Conservation (phyloP, 2,888 invertebrate species). For the Heliconius hortense region DNA sequence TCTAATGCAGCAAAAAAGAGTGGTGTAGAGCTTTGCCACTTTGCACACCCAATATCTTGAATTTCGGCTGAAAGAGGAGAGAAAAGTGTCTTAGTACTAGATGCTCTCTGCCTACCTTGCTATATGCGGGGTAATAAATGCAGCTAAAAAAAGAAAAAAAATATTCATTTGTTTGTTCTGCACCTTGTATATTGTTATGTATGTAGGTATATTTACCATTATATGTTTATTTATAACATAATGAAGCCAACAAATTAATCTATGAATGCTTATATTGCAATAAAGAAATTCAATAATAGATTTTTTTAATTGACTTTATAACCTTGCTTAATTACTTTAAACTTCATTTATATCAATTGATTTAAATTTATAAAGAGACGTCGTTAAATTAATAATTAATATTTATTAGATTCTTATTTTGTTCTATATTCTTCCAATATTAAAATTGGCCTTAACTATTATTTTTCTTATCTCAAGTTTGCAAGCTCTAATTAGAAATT, state of each 20-base stretch:
- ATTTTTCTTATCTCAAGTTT: conserved; percentile 43
- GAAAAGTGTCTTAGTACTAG: no score
- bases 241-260: conserved; percentile 17
- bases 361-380: not conserved
- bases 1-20: not conserved
- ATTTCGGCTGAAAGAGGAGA: not conserved
- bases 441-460: conserved; percentile 2
- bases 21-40: not conserved
- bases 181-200: not conserved
- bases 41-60: not conserved
- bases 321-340: not conserved
- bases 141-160: not conserved
- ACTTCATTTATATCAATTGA: not conserved
- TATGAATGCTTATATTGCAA: conserved; percentile 9
- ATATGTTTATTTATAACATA: not conserved
- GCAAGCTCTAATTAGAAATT: conserved; percentile 58
- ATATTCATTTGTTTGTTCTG: not conserved
- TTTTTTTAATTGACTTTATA: conserved; percentile 15
- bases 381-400: not conserved
- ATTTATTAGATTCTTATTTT: not conserved
- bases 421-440: not conserved
- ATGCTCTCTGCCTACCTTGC: no score
- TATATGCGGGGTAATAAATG: no score
- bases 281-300: conserved; percentile 15
- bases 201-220: not conserved